Base-by-base conservation (phyloP, 2,888 invertebrate species). In the Machimus rusticus region DNA sequence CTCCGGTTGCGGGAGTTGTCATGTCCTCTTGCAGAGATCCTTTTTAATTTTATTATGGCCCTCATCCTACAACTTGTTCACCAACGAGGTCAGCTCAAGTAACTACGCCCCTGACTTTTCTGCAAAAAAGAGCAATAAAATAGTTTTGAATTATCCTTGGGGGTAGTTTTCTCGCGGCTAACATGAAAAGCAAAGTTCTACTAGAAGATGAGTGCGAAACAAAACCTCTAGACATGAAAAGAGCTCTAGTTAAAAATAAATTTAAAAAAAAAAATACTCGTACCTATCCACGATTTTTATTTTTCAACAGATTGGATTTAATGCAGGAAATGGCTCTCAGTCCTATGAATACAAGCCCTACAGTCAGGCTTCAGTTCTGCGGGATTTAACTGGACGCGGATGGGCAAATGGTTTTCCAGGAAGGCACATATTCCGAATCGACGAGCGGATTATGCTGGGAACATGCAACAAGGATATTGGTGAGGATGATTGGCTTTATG, bases 251-350 rank as follows among this genome's bases (percentile, higher is more conserved):
- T 19, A 66, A 66, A 66, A 66, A 28, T 9, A 66, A 55, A 19
- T 19, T 34, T 34, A 16, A 37, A 37, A 34, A 34, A 34, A 31
- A 76, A 76, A 76, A 76, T 16, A 76, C 1, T 9, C 5, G 31
- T 31, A 34, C 34, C 34, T 14, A 8, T 14, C 37, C 19, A 6
- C 14, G 16, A n/a, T 28, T 46, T 46, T 23, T 43, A n/a, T 28
- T 46, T 46, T 23, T 43, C 34, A n/a, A 90, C 90, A 97, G 97
- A 96, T 98, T 91, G 99, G 99, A 74, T 99, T 99, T 92, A 99
- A 99, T 92, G 99, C 97, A 86, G 99, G 99, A 85, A 98, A 99
- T 91, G 98, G 98, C 23, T 98, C 98, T 0, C 95, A 96, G 91
- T 95, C 96, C 89, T 98, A 96, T 92, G 97, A 98, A 93, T 98